A percentile compares a stretch with the other conserved stretches of the same genome.
Conservation (phyloP, 2,888 invertebrate species). For the Latrodectus hesperus region DNA sequence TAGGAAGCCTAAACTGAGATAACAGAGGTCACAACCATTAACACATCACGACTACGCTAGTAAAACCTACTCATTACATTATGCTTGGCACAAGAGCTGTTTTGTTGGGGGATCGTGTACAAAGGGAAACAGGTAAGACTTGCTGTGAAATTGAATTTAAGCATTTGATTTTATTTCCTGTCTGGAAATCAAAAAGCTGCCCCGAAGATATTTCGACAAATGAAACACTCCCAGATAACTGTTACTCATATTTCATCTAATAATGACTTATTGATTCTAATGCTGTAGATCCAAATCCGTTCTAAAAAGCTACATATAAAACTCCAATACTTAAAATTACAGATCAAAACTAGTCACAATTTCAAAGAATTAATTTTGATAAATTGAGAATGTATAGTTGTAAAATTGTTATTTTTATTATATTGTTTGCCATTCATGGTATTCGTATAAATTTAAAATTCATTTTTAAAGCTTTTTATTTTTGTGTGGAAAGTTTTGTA, state of each 20-base stretch:
- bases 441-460: too few relatives aligned
- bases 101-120: constrained; percentile 22
- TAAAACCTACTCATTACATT: constrained; percentile 67
- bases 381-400: too few relatives aligned
- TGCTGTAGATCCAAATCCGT: neutral
- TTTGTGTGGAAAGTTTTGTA: too few relatives aligned
- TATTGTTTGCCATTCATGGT: too few relatives aligned
- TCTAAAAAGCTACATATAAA: neutral
- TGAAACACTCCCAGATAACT: neutral
- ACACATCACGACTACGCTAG: constrained; percentile 63
- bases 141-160: constrained; percentile 5
- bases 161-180: neutral
- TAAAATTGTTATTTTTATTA: too few relatives aligned
- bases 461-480: too few relatives aligned
- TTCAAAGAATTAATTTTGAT: too few relatives aligned
- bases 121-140: constrained; percentile 14
- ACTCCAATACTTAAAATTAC: too few relatives aligned
- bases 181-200: too few relatives aligned
- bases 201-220: too few relatives aligned
- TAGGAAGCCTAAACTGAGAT: constrained; percentile 67
- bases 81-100: constrained; percentile 51
- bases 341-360: too few relatives aligned
- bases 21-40: constrained; percentile 69
- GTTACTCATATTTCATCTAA: neutral
- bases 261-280: neutral